These are phyloP conservation scores for Halictus quadricinctus DNA, from an alignment of 2,888 invertebrate genomes.

Conservation along the genomic window DNA sequence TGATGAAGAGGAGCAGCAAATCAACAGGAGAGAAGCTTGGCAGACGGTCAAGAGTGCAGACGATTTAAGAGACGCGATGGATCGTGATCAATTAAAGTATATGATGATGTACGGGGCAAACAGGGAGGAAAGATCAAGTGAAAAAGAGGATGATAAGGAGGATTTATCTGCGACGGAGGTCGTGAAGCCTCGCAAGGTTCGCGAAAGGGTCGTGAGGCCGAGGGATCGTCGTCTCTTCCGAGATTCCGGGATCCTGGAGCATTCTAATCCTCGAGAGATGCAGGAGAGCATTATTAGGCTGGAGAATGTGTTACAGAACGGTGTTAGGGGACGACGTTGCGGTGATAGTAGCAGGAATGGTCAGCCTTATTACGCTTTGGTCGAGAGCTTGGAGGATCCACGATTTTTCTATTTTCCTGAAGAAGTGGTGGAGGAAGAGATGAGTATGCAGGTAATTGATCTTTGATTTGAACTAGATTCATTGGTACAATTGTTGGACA, in stretches of 20 bases:
- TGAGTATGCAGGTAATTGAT: conserved; percentile 23
- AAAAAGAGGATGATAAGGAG: conserved; percentile 15
- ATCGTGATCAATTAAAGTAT: conserved; percentile 53
- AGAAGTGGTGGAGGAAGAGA: not conserved
- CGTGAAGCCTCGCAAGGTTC: conserved; percentile 33
- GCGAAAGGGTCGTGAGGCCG: conserved; percentile 10
- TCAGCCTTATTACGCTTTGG: conserved; percentile 55
- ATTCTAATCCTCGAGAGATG: not conserved
- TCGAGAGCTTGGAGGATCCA: conserved; percentile 62
- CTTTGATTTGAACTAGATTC: not conserved
- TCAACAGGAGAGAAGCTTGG: conserved; percentile 62
- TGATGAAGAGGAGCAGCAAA: conserved; percentile 44
- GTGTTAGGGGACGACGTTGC: not conserved
- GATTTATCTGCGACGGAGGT: conserved; percentile 56
- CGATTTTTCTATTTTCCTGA: conserved; percentile 29
- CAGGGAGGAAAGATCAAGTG: not conserved
- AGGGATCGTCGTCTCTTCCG: not conserved
- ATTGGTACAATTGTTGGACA: not conserved
- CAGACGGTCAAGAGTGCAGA: conserved; percentile 51
- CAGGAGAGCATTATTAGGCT: not conserved
- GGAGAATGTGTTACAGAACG: not conserved
- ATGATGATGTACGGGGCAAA: conserved; percentile 37
- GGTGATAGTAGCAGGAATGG: not conserved
- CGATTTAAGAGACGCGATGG: conserved; percentile 48
- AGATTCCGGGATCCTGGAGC: not conserved